Percentiles rank a stretch among this genome's conserved stretches.
Conservation (phyloP, 2,797 vertebrate species). For the Centroberyx gerrardi region DNA sequence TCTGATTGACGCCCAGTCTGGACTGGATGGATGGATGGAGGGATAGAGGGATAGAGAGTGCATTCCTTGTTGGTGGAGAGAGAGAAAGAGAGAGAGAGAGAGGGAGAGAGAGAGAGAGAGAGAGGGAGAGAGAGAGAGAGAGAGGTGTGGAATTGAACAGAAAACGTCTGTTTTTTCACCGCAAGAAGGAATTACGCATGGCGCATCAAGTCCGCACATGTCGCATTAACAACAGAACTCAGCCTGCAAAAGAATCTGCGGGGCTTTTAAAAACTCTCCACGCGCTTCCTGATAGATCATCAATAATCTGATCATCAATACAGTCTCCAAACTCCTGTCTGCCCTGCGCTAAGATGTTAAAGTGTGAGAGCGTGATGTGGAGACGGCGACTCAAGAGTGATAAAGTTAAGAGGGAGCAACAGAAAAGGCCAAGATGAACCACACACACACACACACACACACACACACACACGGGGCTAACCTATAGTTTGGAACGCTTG, state of each 20-base stretch:
- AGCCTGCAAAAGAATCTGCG: conserved; percentile 42
- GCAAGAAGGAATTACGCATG: conserved; percentile 48
- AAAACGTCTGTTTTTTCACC: conserved; percentile 65
- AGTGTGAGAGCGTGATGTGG: too few relatives aligned
- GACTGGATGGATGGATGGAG: not conserved
- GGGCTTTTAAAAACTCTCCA: conserved; percentile 6
- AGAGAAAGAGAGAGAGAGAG: not conserved
- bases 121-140: not conserved
- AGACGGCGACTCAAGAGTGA: too few relatives aligned
- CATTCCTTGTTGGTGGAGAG: conserved; percentile 26
- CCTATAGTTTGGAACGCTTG: conserved; percentile 47
- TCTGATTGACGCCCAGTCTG: not conserved
- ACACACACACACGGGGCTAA: not conserved
- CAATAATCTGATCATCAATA: not conserved
- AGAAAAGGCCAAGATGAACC: too few relatives aligned
- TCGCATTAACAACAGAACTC: conserved; percentile 46
- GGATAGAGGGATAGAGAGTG: not conserved
- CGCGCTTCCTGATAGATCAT: not conserved
- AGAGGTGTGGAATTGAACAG: conserved; percentile 34
- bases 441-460: not conserved
- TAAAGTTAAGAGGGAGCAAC: too few relatives aligned
- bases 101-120: not conserved
- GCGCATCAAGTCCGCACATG: conserved; percentile 78
- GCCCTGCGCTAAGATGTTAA: too few relatives aligned
- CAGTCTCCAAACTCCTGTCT: not conserved